Conservation (phyloP, 2,797 vertebrate species). For the Platyrinchus mystaceus region DNA sequence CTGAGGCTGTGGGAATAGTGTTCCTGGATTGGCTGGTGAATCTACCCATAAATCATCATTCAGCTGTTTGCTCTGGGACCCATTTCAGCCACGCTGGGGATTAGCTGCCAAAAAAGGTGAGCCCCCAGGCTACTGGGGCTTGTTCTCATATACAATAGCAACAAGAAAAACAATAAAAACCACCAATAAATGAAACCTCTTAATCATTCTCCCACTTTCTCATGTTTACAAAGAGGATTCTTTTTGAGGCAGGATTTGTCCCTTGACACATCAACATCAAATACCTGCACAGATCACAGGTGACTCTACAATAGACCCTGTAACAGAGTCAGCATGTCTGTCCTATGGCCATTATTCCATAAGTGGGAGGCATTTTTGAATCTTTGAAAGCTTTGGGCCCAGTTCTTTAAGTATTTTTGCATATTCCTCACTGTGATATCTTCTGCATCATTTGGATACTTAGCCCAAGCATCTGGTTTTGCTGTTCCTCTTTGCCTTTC, state of each 20-base stretch:
- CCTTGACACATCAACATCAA: background rate
- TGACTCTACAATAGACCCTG: background rate
- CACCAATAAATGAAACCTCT: background rate
- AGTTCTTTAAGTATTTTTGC: background rate
- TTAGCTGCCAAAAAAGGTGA: background rate
- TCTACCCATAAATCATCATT: background rate
- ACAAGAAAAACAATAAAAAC: background rate
- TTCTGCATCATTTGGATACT: background rate
- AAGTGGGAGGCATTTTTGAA: background rate
- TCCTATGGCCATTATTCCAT: background rate
- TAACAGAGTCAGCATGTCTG: background rate
- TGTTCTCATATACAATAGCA: background rate
- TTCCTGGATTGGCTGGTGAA: background rate
- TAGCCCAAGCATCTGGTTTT: background rate
- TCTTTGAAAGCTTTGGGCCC: background rate
- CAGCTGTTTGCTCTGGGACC: slow-evolving; percentile 23
- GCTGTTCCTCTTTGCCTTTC: background rate
- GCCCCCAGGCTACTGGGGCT: background rate
- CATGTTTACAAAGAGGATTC: background rate
- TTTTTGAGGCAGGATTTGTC: background rate
- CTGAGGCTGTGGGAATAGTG: background rate
- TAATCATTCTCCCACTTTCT: background rate
- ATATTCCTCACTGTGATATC: background rate
- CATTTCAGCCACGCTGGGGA: background rate
- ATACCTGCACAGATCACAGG: background rate